These are phyloP conservation scores for Dicentrarchus labrax DNA, from an alignment of 2,113 vertebrate species.

Conservation along the genomic window DNA sequence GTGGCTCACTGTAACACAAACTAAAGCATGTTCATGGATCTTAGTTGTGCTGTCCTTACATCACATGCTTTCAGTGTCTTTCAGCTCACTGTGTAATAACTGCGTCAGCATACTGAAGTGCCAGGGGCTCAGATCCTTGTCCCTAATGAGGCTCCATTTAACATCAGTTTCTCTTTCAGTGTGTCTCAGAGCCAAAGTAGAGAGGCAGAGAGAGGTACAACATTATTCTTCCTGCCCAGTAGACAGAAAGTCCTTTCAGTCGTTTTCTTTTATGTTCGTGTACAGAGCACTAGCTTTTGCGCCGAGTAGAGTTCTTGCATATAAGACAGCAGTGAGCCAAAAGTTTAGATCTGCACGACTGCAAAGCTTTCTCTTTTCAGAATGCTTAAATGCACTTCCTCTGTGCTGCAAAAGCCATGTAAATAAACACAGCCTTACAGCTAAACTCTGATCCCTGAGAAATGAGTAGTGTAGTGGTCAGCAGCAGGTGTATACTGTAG, in stretches of 20 bases:
- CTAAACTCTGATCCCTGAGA: conserved; percentile 16
- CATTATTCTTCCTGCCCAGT: conserved; percentile 5
- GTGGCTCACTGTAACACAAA: not conserved
- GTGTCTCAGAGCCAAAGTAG: conserved; percentile 11
- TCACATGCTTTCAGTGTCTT: conserved; percentile 12
- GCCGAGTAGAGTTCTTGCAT: not conserved
- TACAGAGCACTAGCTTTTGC: conserved; percentile 9
- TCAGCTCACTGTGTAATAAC: conserved; percentile 21
- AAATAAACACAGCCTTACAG: conserved; percentile 18
- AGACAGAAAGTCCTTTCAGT: not conserved
- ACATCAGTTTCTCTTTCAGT: conserved; percentile 9
- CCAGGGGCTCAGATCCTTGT: conserved; percentile 32
- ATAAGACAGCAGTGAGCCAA: not conserved
- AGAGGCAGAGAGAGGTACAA: not conserved
- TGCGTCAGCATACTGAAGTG: conserved; percentile 27
- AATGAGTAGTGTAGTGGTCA: conserved; percentile 27
- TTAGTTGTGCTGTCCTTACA: not conserved
- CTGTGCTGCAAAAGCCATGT: not conserved
- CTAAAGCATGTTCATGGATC: not conserved
- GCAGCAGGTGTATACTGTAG: conserved; percentile 44
- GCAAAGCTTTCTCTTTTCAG: not conserved
- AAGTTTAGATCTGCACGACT: conserved; percentile 13
- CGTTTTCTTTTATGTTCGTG: conserved; percentile 8
- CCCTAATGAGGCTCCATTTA: conserved; percentile 34
- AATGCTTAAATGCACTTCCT: conserved; percentile 17